Base-by-base conservation (phyloP, 2,888 invertebrate genomes). In the Netelia fuscicornis region DNA sequence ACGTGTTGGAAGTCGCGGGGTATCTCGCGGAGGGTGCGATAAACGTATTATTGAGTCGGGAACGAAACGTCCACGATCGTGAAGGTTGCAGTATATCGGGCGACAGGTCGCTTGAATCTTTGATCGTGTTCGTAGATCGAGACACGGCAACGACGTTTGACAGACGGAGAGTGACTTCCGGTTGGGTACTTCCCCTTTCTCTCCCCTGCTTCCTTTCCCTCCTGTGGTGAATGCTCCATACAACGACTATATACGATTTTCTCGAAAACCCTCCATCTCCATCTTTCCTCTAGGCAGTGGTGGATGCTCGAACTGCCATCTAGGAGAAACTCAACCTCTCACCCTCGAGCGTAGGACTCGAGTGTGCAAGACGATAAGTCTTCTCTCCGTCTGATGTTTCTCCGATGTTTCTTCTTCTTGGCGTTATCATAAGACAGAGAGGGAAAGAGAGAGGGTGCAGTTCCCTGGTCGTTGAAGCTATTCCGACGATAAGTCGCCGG, bases 91-190 rank as follows among this genome's bases (percentile, higher is more conserved):
- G 67, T 67, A 64, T 76, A 64, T 68, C 65, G 23, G 48, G 62
- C 62, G 71, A 76, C 75, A 76, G 58, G 71, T 83, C 71, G 60
- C 75, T n/a, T 75, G 76, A 83, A 86, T 85, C 67, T 81, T 85
- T 86, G 81, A 86, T 86, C 81, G 72, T 37, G 52, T 81, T 20
- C 54, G 74, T 52, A 37, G 64, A 68, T 68, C 72, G 70, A 64
- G 9, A 37, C 5, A 37, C 37, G 6, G 8, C 20, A 17, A 23
- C 54, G 23, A 17, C 44, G 60, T 23, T 37, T 37, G 44, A 58
- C 44, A 72, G 72, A 82, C 72, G 58, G 23, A 37, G 52, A 71
- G 77, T 77, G 67, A 77, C 48, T 77, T 77, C 56, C 64, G 44
- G 17, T 64, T 64, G 62, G 17, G 30, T 62, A 17, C 58, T n/a